Evolutionary conservation across 2,888 invertebrate genomes (phyloP).

Genomic region (Drosophila peninsularis): DNA sequence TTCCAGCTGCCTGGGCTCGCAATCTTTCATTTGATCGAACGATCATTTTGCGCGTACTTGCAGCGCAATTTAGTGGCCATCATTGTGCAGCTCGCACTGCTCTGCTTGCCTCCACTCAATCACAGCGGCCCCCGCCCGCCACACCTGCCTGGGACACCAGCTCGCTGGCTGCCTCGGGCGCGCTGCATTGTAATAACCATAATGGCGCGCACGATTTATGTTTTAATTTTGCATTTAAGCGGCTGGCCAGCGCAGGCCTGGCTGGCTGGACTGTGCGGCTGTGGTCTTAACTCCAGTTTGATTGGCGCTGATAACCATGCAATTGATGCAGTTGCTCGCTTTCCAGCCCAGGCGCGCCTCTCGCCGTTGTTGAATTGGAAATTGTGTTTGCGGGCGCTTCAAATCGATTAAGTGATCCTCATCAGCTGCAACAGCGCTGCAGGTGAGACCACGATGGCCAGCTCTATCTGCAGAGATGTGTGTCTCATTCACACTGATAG

Average conservation of each 20-base stretch:
- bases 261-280: constrained; percentile 9
- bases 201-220: constrained; percentile 82
- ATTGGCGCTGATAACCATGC: constrained; percentile 79
- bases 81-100: constrained; percentile 14
- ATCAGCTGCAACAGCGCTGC: constrained; percentile 35
- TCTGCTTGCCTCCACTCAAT: constrained; percentile 66
- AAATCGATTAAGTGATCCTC: constrained; percentile 81
- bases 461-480: not conserved
- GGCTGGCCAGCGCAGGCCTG: constrained; percentile 13
- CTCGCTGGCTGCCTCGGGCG: constrained; percentile 34
- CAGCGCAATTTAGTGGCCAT: constrained; percentile 58
- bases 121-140: constrained; percentile 34
- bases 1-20: constrained; percentile 18
- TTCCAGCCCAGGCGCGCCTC: constrained; percentile 10
- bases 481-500: constrained; percentile 28
- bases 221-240: constrained; percentile 83
- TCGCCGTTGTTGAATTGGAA: constrained; percentile 47
- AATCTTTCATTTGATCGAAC: constrained; percentile 73
- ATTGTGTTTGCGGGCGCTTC: constrained; percentile 72
- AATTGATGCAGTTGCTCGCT: constrained; percentile 60
- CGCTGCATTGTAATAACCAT: constrained; percentile 80
- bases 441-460: constrained; percentile 21
- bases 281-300: constrained; percentile 71
- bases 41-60: constrained; percentile 77
- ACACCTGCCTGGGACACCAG: constrained; percentile 14